These are phyloP conservation scores for Anguilla anguilla DNA, from an alignment of 2,797 vertebrate species.

Conservation along the genomic window DNA sequence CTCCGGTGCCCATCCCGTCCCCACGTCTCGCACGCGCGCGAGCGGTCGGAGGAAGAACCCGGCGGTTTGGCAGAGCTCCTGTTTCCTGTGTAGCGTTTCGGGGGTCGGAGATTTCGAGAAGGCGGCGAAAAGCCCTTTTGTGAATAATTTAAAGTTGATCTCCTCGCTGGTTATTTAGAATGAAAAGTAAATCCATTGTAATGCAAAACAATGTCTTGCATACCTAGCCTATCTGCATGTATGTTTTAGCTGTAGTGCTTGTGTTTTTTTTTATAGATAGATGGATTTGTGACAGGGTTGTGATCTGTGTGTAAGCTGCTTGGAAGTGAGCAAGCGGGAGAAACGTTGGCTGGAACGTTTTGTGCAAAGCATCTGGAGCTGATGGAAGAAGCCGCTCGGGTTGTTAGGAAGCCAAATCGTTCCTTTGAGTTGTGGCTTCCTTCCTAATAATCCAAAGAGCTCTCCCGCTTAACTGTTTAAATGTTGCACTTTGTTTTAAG, in stretches of 20 bases:
- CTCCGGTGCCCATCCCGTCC: neutral
- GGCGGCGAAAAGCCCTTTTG: neutral
- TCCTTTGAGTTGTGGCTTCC: neutral
- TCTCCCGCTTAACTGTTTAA: neutral
- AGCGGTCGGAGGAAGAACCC: neutral
- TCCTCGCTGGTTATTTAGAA: slow-evolving; percentile 11
- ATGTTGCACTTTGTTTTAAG: neutral
- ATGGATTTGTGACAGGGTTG: neutral
- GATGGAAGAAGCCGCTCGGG: neutral
- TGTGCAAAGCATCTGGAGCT: neutral
- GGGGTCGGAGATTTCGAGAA: neutral
- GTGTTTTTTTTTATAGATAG: neutral
- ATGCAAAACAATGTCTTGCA: neutral
- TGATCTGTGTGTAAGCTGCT: neutral
- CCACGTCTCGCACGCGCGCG: neutral
- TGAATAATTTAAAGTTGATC: slow-evolving; percentile 35
- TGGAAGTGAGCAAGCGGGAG: neutral
- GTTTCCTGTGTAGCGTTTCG: slow-evolving; percentile 27
- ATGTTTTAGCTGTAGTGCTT: neutral
- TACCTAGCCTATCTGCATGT: neutral
- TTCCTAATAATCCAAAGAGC: neutral
- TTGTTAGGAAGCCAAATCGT: neutral
- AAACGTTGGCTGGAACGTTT: neutral
- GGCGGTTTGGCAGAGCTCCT: neutral
- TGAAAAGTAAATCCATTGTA: slow-evolving; percentile 29